Evolutionary conservation across 1,140 invertebrate species (phyloP).

Genomic region (Cydia amplana): DNA sequence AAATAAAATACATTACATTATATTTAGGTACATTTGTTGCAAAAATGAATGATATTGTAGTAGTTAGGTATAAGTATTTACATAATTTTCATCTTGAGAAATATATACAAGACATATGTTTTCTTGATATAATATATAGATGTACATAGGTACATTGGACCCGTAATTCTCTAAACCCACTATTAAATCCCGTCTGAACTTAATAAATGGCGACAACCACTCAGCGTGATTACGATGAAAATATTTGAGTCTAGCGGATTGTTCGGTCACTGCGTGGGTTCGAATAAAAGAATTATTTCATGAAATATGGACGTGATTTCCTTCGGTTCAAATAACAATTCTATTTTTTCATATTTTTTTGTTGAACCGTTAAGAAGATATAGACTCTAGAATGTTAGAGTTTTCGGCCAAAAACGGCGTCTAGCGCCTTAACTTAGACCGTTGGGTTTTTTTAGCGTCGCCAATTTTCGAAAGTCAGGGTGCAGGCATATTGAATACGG

Average conservation of each 20-base stretch:
- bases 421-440: too few relatives aligned
- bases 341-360: too few relatives aligned
- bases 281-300: background rate
- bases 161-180: background rate
- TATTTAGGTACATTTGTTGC: too few relatives aligned
- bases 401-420: too few relatives aligned
- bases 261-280: conserved; percentile 15
- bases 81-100: background rate
- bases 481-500: background rate
- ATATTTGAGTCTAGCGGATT: conserved; percentile 24
- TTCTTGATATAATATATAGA: background rate
- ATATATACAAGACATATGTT: background rate
- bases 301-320: background rate
- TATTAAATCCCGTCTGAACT: conserved; percentile 45
- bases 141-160: background rate
- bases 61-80: too few relatives aligned
- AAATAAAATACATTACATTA: too few relatives aligned
- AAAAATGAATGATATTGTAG: too few relatives aligned
- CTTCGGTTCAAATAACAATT: background rate
- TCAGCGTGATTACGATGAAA: conserved; percentile 60
- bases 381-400: too few relatives aligned
- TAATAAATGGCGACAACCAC: conserved; percentile 74
- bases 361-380: too few relatives aligned
- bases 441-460: background rate
- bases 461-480: background rate